A percentile compares a stretch with the other conserved stretches of the same genome.
Evolutionary conservation across 2,113 vertebrate genomes (phyloP).

Genomic region (Anoura caudifer): DNA sequence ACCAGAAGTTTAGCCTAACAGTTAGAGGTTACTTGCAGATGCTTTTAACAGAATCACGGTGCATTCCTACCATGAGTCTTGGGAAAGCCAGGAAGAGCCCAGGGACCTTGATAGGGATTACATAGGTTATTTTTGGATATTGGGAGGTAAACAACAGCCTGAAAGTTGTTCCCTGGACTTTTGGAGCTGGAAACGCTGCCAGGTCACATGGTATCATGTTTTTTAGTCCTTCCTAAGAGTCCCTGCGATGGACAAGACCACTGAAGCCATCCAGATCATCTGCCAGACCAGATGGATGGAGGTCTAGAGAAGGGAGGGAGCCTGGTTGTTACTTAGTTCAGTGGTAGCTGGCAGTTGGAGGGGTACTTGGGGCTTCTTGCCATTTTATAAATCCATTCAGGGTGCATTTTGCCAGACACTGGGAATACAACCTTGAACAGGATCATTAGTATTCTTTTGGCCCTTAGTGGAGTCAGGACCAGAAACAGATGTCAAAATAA

Average conservation of each 20-base stretch:
- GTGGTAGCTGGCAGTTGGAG: background rate
- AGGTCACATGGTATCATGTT: background rate
- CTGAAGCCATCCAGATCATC: background rate
- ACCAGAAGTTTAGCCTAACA: conserved; percentile 25
- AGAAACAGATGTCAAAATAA: conserved; percentile 25
- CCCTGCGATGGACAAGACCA: background rate
- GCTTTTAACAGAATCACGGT: background rate
- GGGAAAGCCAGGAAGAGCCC: background rate
- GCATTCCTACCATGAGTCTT: background rate
- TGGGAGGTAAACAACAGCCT: background rate
- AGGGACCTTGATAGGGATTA: background rate
- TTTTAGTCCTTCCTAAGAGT: conserved; percentile 10
- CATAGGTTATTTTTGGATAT: background rate
- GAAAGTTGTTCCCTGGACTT: conserved; percentile 14
- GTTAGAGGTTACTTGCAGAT: conserved; percentile 15
- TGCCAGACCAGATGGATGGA: background rate
- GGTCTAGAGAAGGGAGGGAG: background rate
- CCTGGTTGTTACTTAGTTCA: background rate
- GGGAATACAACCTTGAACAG: background rate
- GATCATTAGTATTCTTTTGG: background rate
- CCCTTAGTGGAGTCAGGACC: background rate
- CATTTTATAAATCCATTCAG: background rate
- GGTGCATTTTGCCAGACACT: background rate
- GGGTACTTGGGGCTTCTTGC: background rate
- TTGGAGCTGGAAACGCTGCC: background rate